Evolutionary conservation across 2,888 invertebrate genomes (phyloP), one percentile per base, ranked within the genome.

Genomic region (Netelia melanura): DNA sequence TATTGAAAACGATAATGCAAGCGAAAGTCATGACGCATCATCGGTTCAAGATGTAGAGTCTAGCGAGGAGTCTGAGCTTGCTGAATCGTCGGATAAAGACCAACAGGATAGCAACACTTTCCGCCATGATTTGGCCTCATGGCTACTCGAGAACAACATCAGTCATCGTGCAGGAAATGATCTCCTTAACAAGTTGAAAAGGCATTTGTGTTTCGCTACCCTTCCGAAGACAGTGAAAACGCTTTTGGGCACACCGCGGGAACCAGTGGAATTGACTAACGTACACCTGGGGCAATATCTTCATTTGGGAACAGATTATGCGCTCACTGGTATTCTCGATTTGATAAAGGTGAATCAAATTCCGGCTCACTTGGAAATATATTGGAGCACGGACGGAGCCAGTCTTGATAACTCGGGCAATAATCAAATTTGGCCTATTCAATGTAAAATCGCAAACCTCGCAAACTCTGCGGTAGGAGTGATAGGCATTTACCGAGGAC

Each of bases 401-500:
- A 25, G 25, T 62, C n/a, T 68, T n/a, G 25, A 68, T 52, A 58
- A 61, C 17, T 68, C 67, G 14, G 68, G 68, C 6, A 85, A 71
- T 54, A 82, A 62, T 23, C 71, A 75, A 30, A 79, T 86, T 8
- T 87, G 86, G 86, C 80, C 79, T 0, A 79, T 86, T 43, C 78
- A 67, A 25, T 80, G 65, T 68, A 70, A 61, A 70, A 81, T 86
- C 17, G 67, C 52, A 5, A 84, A 86, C 61, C 52, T 86, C 43
- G 9, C 80, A n/a, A 71, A 87, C 14, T 48, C 65, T 30, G 38
- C 64, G 64, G 44, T 74, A 11, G 68, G 74, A 74, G 48, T 87
- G 3, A 72, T 86, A 44, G 85, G 88, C 8, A 65, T 87, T 2
- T 88, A 88, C 25, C 70, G 11, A 76, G 87, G 87, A 56, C 5